Evolutionary conservation across 1,140 invertebrate species (phyloP).

Genomic region (Calephelis nemesis): DNA sequence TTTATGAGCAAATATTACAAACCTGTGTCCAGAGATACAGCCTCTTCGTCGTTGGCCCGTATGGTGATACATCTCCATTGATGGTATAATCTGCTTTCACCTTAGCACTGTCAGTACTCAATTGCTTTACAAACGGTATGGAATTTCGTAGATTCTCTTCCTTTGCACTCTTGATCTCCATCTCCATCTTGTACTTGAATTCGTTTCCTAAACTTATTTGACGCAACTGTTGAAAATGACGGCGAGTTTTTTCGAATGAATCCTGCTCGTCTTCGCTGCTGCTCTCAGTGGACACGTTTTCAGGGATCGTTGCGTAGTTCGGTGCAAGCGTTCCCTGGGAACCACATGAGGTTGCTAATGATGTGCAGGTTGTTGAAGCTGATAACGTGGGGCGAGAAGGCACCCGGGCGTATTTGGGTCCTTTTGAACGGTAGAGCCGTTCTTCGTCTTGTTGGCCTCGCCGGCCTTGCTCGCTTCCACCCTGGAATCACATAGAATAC

Average conservation of each 20-base stretch:
- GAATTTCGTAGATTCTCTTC: constrained; percentile 80
- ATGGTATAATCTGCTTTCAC: constrained; percentile 65
- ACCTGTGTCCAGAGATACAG: constrained; percentile 81
- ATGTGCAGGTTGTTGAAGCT: constrained; percentile 77
- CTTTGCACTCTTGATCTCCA: constrained; percentile 81
- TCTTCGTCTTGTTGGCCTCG: constrained; percentile 67
- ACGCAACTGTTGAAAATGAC: constrained; percentile 72
- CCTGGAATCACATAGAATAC: constrained; percentile 43
- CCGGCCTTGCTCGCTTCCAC: constrained; percentile 60
- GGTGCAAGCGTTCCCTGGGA: constrained; percentile 80
- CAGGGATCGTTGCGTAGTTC: constrained; percentile 74
- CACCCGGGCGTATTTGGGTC: constrained; percentile 71
- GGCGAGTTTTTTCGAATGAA: constrained; percentile 70
- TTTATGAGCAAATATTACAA: constrained; percentile 24
- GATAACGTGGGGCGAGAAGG: constrained; percentile 71
- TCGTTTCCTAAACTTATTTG: constrained; percentile 75
- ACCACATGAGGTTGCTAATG: constrained; percentile 78
- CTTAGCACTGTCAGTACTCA: constrained; percentile 73
- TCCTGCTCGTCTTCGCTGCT: constrained; percentile 72
- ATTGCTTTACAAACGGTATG: constrained; percentile 80
- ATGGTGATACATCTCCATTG: constrained; percentile 62
- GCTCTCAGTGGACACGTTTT: constrained; percentile 65
- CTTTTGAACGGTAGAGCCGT: constrained; percentile 54
- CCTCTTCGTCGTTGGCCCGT: constrained; percentile 78
- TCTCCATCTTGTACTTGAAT: constrained; percentile 80